Conservation (phyloP, 2,113 vertebrate species). For the Spermophilus dauricus region DNA sequence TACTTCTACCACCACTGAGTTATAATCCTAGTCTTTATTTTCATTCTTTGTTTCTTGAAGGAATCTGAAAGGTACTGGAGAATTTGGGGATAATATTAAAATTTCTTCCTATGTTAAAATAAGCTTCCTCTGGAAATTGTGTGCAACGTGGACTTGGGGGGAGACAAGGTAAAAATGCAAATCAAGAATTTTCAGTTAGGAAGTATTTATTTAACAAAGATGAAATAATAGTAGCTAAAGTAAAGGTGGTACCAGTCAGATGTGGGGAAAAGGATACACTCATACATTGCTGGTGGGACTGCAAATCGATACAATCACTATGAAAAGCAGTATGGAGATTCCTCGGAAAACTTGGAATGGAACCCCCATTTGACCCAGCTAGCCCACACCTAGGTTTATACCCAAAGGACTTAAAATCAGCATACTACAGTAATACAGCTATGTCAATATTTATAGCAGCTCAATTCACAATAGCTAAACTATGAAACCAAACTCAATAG, state of each 20-base stretch:
- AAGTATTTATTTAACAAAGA: background rate
- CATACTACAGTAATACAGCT: too few relatives aligned
- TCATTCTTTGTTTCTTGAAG: background rate
- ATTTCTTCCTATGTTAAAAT: background rate
- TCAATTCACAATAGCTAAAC: too few relatives aligned
- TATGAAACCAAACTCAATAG: too few relatives aligned
- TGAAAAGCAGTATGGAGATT: too few relatives aligned
- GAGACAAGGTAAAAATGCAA: background rate
- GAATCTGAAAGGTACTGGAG: background rate
- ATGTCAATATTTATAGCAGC: too few relatives aligned
- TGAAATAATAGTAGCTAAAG: background rate
- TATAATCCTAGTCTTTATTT: background rate
- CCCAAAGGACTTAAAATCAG: too few relatives aligned
- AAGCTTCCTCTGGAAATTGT: background rate
- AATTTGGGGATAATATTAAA: background rate
- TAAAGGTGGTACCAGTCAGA: background rate
- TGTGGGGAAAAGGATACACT: too few relatives aligned
- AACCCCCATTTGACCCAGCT: too few relatives aligned
- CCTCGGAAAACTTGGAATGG: too few relatives aligned
- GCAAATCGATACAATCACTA: too few relatives aligned
- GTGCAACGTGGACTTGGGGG: background rate
- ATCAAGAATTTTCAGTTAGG: background rate
- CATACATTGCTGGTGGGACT: too few relatives aligned
- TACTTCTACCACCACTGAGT: background rate
- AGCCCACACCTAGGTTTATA: too few relatives aligned